Evolutionary conservation across 2,113 vertebrate species (phyloP).

Genomic region (Macroglossus sobrinus): DNA sequence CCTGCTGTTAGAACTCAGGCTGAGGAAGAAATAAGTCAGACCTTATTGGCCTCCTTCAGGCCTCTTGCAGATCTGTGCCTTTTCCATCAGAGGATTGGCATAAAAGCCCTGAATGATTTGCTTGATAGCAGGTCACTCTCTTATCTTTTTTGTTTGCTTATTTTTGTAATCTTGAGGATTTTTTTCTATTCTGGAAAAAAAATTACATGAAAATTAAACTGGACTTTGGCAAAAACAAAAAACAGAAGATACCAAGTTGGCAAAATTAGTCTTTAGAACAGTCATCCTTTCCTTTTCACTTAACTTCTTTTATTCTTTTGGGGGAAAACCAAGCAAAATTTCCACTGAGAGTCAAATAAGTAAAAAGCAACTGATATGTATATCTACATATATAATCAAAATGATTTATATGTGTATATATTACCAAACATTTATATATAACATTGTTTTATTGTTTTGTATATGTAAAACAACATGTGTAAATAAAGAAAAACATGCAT

Average conservation of each 20-base stretch:
- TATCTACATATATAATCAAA: neutral
- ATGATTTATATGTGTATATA: neutral
- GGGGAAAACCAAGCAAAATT: constrained; percentile 9
- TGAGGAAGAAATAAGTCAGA: neutral
- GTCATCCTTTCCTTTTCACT: neutral
- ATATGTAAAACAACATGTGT: neutral
- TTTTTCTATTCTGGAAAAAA: neutral
- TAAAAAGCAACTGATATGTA: neutral
- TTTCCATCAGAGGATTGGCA: neutral
- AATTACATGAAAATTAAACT: constrained; percentile 25
- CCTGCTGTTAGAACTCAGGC: neutral
- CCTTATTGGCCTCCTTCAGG: neutral
- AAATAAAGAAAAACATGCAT: neutral
- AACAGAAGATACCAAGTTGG: neutral
- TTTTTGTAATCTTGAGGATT: neutral
- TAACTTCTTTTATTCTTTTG: neutral
- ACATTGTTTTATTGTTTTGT: neutral
- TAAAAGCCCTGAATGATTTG: neutral
- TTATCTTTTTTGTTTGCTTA: neutral
- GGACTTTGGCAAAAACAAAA: neutral
- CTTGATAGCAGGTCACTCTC: neutral
- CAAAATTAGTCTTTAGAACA: constrained; percentile 2
- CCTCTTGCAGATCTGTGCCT: neutral
- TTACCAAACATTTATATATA: neutral
- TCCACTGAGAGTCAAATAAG: neutral